phyloP scores from a whole-genome alignment of 2,888 invertebrate genomes.

The Stenodera caucasica region DNA sequence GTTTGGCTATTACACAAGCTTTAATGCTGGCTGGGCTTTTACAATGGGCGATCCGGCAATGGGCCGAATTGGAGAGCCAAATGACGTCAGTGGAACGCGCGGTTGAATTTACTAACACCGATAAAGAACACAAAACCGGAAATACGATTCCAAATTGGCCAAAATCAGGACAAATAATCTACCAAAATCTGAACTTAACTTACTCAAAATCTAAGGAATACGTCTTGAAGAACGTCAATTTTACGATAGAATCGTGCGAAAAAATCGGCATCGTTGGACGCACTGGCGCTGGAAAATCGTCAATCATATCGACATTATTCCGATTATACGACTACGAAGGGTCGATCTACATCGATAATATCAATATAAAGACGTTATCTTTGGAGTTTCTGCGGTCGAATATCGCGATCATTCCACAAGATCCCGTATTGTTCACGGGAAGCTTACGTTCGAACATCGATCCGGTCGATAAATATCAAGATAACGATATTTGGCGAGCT shows the following conservation, averaged over 20 bases:
- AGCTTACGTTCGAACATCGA: conserved; percentile 87
- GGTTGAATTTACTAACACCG: conserved; percentile 53
- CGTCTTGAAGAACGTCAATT: conserved; percentile 61
- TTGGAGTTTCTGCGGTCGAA: conserved; percentile 58
- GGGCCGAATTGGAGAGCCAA: conserved; percentile 75
- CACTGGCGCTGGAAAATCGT: conserved; percentile 80
- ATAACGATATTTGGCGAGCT: conserved; percentile 79
- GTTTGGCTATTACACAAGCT: conserved; percentile 78
- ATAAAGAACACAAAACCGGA: conserved; percentile 44
- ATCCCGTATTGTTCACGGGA: conserved; percentile 77
- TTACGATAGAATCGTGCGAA: conserved; percentile 53
- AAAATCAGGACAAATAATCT: conserved; percentile 59
- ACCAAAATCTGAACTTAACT: conserved; percentile 61
- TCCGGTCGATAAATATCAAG: conserved; percentile 81
- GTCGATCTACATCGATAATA: conserved; percentile 63
- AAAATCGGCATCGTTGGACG: conserved; percentile 83
- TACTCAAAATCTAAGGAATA: conserved; percentile 56
- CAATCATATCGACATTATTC: conserved; percentile 71
- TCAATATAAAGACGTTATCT: conserved; percentile 60
- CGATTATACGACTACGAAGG: conserved; percentile 63
- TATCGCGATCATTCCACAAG: conserved; percentile 63
- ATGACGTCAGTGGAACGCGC: conserved; percentile 89
- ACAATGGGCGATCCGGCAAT: conserved; percentile 71
- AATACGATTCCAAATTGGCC: conserved; percentile 61
- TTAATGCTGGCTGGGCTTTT: conserved; percentile 70